phyloP scores from a whole-genome alignment of 2,888 invertebrate genomes.

The Andrena fulva region DNA sequence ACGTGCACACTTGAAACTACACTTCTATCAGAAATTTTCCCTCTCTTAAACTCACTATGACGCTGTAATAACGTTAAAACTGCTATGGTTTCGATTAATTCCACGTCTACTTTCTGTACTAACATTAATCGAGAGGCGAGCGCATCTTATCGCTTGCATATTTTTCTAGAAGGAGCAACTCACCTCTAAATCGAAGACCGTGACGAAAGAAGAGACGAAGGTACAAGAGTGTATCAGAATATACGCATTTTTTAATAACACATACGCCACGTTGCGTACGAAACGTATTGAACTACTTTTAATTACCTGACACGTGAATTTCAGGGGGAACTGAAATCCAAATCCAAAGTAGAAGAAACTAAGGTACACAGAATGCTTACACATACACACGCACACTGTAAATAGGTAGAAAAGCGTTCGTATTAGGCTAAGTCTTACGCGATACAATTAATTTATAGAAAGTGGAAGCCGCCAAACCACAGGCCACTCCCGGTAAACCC shows the following conservation, averaged over 20 bases:
- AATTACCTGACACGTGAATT: constrained; percentile 50
- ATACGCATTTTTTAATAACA: neutral
- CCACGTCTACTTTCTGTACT: neutral
- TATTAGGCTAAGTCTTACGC: constrained; percentile 1
- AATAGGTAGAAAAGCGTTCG: neutral
- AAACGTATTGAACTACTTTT: neutral
- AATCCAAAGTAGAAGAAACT: constrained; percentile 53
- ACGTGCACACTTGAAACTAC: neutral
- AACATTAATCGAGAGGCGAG: neutral
- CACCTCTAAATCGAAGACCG: constrained; percentile 63
- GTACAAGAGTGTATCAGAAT: constrained; percentile 56
- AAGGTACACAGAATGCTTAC: constrained; percentile 56
- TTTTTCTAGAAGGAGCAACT: constrained; percentile 71
- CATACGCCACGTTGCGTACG: neutral
- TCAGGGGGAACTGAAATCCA: constrained; percentile 68
- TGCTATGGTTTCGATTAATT: constrained; percentile 1
- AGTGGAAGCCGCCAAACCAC: constrained; percentile 60
- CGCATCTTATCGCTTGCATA: constrained; percentile 38
- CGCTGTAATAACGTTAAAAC: neutral
- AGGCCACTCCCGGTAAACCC: constrained; percentile 59
- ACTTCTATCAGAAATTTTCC: neutral
- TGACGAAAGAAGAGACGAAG: constrained; percentile 70
- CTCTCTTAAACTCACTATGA: neutral
- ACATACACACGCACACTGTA: constrained; percentile 11
- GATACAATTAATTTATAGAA: constrained; percentile 47